A percentile compares a stretch with the other conserved stretches of the same genome.
Evolutionary conservation across 2,888 invertebrate species (phyloP).

Genomic region (Hirtodrosophila trivittata): DNA sequence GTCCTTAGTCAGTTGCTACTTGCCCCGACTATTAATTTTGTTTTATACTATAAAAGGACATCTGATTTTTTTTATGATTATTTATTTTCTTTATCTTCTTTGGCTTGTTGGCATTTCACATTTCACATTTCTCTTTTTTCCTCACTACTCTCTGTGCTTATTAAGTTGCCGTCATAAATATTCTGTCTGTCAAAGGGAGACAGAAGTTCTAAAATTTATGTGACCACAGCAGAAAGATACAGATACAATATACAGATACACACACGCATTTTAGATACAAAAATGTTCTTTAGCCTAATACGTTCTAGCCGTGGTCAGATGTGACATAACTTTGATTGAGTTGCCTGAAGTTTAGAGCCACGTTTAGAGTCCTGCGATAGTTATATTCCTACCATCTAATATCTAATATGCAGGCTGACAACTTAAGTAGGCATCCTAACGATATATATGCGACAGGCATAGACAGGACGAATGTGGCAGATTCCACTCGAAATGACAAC

Average conservation of each 20-base stretch:
- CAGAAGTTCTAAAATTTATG: conserved; percentile 52
- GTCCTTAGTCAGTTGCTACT: conserved; percentile 28
- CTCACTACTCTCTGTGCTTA: conserved; percentile 17
- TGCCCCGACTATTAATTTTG: conserved; percentile 16
- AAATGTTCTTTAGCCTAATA: conserved; percentile 27
- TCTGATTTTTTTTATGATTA: conserved; percentile 56
- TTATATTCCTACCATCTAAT: conserved; percentile 19
- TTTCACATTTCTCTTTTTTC: conserved; percentile 18
- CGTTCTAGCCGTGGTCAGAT: conserved; percentile 34
- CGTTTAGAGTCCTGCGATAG: conserved; percentile 2
- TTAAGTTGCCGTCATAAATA: conserved; percentile 67
- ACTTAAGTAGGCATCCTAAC: conserved; percentile 69
- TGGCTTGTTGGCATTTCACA: conserved; percentile 29
- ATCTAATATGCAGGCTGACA: conserved; percentile 73
- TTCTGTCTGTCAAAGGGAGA: conserved; percentile 44
- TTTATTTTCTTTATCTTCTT: conserved; percentile 31
- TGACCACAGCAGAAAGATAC: conserved; percentile 25
- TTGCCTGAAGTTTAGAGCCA: conserved; percentile 9
- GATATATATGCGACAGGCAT: conserved; percentile 54
- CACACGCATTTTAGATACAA: conserved; percentile 3
- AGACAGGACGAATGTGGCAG: conserved; percentile 30
- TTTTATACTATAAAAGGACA: conserved; percentile 37
- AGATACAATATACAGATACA: conserved; percentile 11
- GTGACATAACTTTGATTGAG: conserved; percentile 73
- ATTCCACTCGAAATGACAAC: conserved; percentile 61